A percentile compares a stretch with the other conserved stretches of the same genome.
Evolutionary conservation across 2,797 vertebrate genomes (phyloP).

Genomic region (Betta splendens): DNA sequence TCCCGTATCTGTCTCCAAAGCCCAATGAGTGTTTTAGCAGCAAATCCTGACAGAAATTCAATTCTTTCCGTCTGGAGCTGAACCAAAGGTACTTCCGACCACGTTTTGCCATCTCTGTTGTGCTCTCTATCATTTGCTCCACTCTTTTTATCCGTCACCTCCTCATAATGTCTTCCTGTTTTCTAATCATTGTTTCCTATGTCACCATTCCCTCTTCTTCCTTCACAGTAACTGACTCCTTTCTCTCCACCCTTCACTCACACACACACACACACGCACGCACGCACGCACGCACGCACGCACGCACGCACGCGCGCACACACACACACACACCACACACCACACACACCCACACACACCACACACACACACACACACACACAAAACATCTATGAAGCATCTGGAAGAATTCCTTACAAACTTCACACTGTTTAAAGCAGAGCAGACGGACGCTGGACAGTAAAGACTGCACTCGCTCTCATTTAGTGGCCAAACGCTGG

Average conservation of each 20-base stretch:
- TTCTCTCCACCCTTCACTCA: background rate
- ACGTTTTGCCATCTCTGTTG: constrained; percentile 1
- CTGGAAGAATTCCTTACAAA: constrained; percentile 52
- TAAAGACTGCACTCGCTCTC: constrained; percentile 44
- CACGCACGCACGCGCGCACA: background rate
- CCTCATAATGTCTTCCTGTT: background rate
- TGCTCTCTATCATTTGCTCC: constrained; percentile 5
- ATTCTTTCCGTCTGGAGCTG: background rate
- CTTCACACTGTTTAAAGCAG: constrained; percentile 59
- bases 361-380: background rate
- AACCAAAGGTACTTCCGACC: constrained; percentile 1
- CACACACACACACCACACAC: background rate
- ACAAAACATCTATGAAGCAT: constrained; percentile 43
- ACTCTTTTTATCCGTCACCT: constrained; percentile 3
- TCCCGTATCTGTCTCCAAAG: constrained; percentile 34
- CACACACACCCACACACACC: background rate
- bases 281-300: no score
- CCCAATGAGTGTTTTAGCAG: constrained; percentile 19
- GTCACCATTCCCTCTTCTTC: background rate
- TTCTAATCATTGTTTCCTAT: constrained; percentile 12
- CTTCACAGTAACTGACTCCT: constrained; percentile 5
- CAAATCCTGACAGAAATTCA: constrained; percentile 8
- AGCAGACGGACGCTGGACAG: constrained; percentile 52
- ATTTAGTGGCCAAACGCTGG: constrained; percentile 1
- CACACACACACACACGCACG: background rate